A percentile compares a stretch with the other conserved stretches of the same genome.
Conservation (phyloP, 1,140 invertebrate genomes). For the Bombus confusus region DNA sequence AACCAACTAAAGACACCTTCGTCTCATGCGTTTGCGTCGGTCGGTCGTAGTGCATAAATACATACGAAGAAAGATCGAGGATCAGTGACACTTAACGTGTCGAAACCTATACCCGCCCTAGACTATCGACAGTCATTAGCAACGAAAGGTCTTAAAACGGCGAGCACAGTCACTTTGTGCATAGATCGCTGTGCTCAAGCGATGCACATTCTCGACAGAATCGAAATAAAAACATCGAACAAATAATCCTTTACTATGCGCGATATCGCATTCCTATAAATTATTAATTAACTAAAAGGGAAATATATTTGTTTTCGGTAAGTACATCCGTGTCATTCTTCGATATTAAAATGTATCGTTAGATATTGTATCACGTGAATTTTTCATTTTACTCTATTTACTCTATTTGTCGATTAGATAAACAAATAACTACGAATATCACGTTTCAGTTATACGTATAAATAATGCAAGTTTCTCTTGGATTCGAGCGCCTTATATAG, state of each 20-base stretch:
- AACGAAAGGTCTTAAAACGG: slow-evolving; percentile 7
- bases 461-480: neutral
- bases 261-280: too few species aligned
- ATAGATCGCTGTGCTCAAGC: neutral
- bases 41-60: slow-evolving; percentile 9
- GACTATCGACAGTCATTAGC: neutral
- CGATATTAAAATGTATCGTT: neutral
- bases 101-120: neutral
- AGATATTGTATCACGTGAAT: neutral
- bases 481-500: neutral
- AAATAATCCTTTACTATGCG: neutral
- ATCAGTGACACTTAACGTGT: slow-evolving; percentile 33
- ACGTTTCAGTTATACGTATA: neutral
- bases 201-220: too few species aligned
- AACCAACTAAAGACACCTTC: too few species aligned
- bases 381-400: too few species aligned
- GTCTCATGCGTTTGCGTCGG: neutral
- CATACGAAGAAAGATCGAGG: slow-evolving; percentile 16
- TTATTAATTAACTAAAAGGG: too few species aligned
- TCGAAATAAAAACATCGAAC: too few species aligned
- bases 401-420: neutral
- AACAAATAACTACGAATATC: neutral
- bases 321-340: neutral
- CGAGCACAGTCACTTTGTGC: neutral
- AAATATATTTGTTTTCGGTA: too few species aligned